Base-by-base conservation (phyloP, 1,140 invertebrate genomes). In the Drosophila kohkoa region DNA sequence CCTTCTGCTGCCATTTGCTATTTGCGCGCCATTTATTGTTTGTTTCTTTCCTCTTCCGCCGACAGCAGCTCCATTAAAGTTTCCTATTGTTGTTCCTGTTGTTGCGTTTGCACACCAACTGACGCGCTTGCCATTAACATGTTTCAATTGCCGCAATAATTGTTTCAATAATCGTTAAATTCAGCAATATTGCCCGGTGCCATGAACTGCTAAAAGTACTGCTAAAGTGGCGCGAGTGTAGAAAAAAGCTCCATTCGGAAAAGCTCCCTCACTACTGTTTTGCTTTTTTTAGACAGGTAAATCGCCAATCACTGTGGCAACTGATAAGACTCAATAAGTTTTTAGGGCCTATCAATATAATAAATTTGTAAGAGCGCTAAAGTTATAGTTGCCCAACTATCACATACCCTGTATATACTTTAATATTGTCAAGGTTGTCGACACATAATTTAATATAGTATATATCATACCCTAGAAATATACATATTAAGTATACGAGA, bases 121-220 rank as follows among this genome's bases (percentile, higher is more conserved):
- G 75, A 15, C 82, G 75, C 77, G 20, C 20, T 60, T 54, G 41
- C 57, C 65, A 72, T 90, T 90, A 82, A 81, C 72, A 70, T 81
- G 57, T 60, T 83, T 64, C 80, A 81, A 87, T 90, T 75, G 80
- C 70, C 60, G 30, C 70, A 87, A 90, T 90, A 87, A 87, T 87
- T 83, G 88, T 77, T 81, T 69, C 88, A 90, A 90, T 90, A 83
- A 83, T 77, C 87, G 76, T 90, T 81, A 79, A 69, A 87, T 72
- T 69, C 55, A 38, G 5, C 49, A 68, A 68, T 45, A 74, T 69
- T 68, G 48, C 41, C 5, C 8, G 2, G 38, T 4, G 38, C 43
- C 59, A 52, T 65, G 54, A 57, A 67, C 32, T 41, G 30, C 35
- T 8, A 35, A 28, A 69, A 60, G 11, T 45, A 52, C 11, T 20